These are phyloP conservation scores for Rhyacichthys aspro DNA, from an alignment of 2,797 vertebrate species.

Conservation along the genomic window DNA sequence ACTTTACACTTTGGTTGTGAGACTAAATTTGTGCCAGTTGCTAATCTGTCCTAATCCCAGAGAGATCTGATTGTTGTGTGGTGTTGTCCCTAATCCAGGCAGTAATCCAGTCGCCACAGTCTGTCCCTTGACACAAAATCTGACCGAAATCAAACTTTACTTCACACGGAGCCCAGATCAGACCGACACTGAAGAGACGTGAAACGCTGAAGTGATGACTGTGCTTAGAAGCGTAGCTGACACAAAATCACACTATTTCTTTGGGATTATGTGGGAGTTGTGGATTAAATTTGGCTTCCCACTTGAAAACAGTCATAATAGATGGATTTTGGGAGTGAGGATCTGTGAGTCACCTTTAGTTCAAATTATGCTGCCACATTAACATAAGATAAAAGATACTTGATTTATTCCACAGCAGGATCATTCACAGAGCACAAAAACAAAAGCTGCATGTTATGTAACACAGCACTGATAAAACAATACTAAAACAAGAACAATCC, in stretches of 20 bases:
- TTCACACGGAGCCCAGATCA: not conserved
- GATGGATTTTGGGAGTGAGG: not conserved
- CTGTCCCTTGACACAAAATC: not conserved
- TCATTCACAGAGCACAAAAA: not conserved
- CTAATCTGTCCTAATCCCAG: slow-evolving; percentile 44
- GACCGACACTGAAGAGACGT: too few species aligned
- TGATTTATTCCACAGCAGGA: slow-evolving; percentile 1
- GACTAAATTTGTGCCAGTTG: slow-evolving; percentile 54
- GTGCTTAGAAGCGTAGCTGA: not conserved
- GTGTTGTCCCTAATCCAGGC: slow-evolving; percentile 10
- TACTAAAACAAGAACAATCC: not conserved
- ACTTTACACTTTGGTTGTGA: slow-evolving; percentile 18
- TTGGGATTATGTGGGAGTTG: not conserved
- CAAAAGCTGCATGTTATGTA: not conserved
- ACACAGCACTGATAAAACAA: not conserved
- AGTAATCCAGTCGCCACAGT: slow-evolving; percentile 17
- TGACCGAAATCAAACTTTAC: not conserved
- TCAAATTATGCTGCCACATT: not conserved
- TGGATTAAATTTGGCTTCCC: not conserved
- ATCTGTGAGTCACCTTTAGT: not conserved
- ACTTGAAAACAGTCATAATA: not conserved
- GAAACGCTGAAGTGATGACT: not conserved
- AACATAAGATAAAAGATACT: slow-evolving; percentile 8
- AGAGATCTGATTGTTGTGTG: slow-evolving; percentile 36
- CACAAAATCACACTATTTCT: not conserved